Base-by-base conservation (phyloP, 2,888 invertebrate genomes). In the Hyppa rectilinea region DNA sequence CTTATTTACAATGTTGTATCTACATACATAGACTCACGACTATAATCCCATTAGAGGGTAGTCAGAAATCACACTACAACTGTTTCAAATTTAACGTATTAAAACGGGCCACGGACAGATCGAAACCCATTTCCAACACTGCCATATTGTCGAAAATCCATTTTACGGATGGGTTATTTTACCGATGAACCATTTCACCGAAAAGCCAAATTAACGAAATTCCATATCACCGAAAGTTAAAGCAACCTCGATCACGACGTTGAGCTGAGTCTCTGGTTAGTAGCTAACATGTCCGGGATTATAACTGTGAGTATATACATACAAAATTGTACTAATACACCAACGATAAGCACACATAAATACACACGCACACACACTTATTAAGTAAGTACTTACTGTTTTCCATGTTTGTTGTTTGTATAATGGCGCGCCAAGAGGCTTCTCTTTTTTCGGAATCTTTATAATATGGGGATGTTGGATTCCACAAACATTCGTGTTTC, bases 311-410 rank as follows among this genome's bases (percentile, higher is more conserved):
- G 43, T 43, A 43, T 43, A 43, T 43, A 43, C 50, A 66, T 66
- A 66, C 66, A 66, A 66, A 66, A 66, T 66, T 66, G 58, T 66
- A 66, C 66, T n/a, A 66, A 66, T 58, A 66, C 66, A 66, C 66
- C 66, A 66, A 66, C 66, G 66, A 43, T 66, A 58, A 66, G 65
- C 65, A 58, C 65, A 66, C 65, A 66, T 66, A 66, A 66, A 66
- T 66, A 66, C 65, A 66, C 65, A 58, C 61, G 49, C 61, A 61
- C 61, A 61, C 61, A 61, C 61, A 38, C 38, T 38, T 38, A 36
- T 36, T 36, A 36, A 36, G 36, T 36, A 36, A 38, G 38, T 55
- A 64, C 43, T 45, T 64, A 55, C 61, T 61, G 47, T 49, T 61
- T 64, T 53, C 64, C 47, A 64, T 55, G 14, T 64, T 55, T 55